Base-by-base conservation (phyloP, 2,113 vertebrate genomes). In the Caranx melampygus region DNA sequence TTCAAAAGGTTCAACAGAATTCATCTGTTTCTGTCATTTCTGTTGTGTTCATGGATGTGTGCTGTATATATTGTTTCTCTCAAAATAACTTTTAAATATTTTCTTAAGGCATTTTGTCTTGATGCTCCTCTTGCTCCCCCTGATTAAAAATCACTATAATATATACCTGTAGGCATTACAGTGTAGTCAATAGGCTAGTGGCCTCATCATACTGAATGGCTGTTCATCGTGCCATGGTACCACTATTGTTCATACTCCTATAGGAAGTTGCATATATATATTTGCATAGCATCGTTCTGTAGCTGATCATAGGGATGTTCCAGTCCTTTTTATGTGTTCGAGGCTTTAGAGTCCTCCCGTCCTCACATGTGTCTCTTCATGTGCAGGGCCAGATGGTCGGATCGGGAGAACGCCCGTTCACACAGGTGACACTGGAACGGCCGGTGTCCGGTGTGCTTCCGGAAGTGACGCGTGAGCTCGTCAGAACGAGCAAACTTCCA, bases 371-470 rank as follows among this genome's bases (percentile, higher is more conserved):
- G 98, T 52, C 98, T 84, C 82, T 99, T 99, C 97, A 99, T 99
- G 93, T 99, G 98, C 87, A 99, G 83, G 0, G 98, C 98, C 82
- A 99, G 95, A 90, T 99, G 98, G 91, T 99, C 98, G 0, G 97
- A 99, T 18, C 98, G 77, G 66, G 97, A 99, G 94, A 99, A 99
- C 0, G 98, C 97, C 0, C 98, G 94, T 87, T 99, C 98, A 47
- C 98, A 99, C 14, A 99, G 94, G 92, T 98, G 97, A 92, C 97
- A 99, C 94, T 97, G 97, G 92, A 99, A 99, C 0, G 98, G 98
- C 72, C 97, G 94, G 93, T 97, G 97, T 0, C 97, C 98, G 0
- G 98, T 99, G 94, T 99, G 97, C 83, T 99, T 99, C 81, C 97
- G 96, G 83, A 97, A 99, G 86, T 99, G 98, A 2, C 98, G 97